Conservation (phyloP, 2,797 vertebrate genomes). For the Enteromius thamalakanensis region DNA sequence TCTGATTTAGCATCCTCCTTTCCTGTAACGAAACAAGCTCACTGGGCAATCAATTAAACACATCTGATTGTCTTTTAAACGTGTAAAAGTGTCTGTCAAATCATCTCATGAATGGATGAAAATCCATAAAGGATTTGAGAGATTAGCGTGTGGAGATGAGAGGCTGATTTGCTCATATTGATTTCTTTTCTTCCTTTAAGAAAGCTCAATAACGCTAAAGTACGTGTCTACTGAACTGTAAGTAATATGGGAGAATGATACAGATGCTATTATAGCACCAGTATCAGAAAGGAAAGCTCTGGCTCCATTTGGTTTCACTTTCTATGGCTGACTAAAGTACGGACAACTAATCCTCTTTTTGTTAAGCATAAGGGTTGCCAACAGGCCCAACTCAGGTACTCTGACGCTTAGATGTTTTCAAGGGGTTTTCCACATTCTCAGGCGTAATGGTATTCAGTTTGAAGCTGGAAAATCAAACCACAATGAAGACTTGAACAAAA, state of each 20-base stretch:
- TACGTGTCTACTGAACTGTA: slow-evolving; percentile 12
- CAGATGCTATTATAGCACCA: slow-evolving; percentile 32
- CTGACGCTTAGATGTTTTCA: slow-evolving; percentile 45
- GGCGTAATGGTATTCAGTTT: slow-evolving; percentile 16
- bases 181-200: slow-evolving; percentile 15
- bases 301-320: slow-evolving; percentile 41
- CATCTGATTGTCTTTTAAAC: slow-evolving; percentile 16
- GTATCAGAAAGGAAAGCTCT: slow-evolving; percentile 41
- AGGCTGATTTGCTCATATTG: slow-evolving; percentile 17
- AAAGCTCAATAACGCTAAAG: slow-evolving; percentile 25
- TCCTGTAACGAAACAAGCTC: slow-evolving; percentile 46
- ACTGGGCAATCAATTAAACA: slow-evolving; percentile 54
- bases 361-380: slow-evolving; percentile 37
- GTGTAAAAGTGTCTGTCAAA: slow-evolving; percentile 24
- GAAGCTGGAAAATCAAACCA: slow-evolving; percentile 41
- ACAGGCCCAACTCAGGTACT: slow-evolving; percentile 50
- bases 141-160: slow-evolving; percentile 39
- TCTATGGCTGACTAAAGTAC: slow-evolving; percentile 30
- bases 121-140: slow-evolving; percentile 16
- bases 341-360: slow-evolving; percentile 52
- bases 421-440: slow-evolving; percentile 24
- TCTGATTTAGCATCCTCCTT: slow-evolving; percentile 49
- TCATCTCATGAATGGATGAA: slow-evolving; percentile 11
- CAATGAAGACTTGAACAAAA: slow-evolving; percentile 37
- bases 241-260: slow-evolving; percentile 21